These are phyloP conservation scores for Columbina picui DNA, from an alignment of 2,113 vertebrate species.

Conservation along the genomic window DNA sequence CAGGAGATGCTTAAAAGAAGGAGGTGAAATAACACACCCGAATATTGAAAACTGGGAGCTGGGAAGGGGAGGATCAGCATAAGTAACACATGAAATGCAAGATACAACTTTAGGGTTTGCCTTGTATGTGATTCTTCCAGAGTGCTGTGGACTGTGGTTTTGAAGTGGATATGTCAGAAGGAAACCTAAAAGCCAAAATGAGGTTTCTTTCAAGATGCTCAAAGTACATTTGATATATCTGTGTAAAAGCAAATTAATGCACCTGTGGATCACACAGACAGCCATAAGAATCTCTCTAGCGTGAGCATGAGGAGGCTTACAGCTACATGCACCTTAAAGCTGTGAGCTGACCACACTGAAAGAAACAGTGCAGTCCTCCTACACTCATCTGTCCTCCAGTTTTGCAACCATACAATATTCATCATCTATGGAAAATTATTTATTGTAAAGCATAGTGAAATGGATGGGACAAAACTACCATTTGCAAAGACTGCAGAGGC, in stretches of 20 bases:
- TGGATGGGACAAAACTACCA: background rate
- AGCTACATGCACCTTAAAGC: background rate
- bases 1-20: background rate
- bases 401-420: accelerated
- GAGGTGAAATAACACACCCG: background rate
- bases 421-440: background rate
- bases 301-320: background rate
- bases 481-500: background rate
- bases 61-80: background rate
- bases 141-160: background rate
- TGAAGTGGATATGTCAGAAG: background rate
- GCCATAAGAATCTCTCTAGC: background rate
- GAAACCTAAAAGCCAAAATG: background rate
- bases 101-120: background rate
- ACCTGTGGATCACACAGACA: accelerated
- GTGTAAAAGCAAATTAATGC: background rate
- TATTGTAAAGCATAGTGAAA: background rate
- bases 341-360: background rate
- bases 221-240: background rate
- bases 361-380: background rate
- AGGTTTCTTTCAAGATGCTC: background rate
- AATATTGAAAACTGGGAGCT: background rate
- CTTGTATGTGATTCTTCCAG: background rate
- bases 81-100: background rate
- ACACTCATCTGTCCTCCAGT: background rate